Evolutionary conservation across 2,888 invertebrate genomes (phyloP), one percentile per base, ranked within the genome.

Genomic region (Malthinus flaveolus): DNA sequence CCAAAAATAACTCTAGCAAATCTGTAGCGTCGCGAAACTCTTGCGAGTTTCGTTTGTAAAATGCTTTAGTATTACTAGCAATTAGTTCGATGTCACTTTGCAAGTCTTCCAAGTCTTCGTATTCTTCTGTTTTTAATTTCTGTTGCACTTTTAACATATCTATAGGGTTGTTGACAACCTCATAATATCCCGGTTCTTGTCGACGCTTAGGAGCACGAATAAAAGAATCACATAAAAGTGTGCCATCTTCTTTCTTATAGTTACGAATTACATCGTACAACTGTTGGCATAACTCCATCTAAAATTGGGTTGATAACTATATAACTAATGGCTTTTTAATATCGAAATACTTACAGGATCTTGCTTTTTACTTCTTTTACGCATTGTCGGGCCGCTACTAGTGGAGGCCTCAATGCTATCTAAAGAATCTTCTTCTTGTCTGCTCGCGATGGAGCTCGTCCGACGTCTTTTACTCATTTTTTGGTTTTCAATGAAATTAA

Each of bases 61-160:
- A 98, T 7, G 93, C 90, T 77, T 95, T 95, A 0, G 97, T 95
- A 81, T 99, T 99, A 69, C 88, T 92, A 31, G 97, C 90, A 71
- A 99, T 84, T 33, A 97, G 82, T 72, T 95, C 93, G 66, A 99
- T 87, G 76, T 99, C 98, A 7, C 86, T 84, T 35, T 93, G 88
- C 61, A 99, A 81, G 73, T 96, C 95, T 32, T 96, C 95, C 66
- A 97, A 85, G 74, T 95, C 95, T 67, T 92, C 91, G 78, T 99
- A 99, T 52, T 97, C 96, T 69, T 98, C 97, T 0, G 94, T 96
- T 84, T 96, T 97, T 7, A 98, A 80, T 77, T 97, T 98, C 74
- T 97, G 97, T 77, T 97, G 97, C 2, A 99, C 95, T 78, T 92
- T 88, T 37, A 97, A 80, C 72, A 99, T 83, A 78, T 99, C 98